Base-by-base conservation (phyloP, 2,888 invertebrate species). In the Anaspis maculata region DNA sequence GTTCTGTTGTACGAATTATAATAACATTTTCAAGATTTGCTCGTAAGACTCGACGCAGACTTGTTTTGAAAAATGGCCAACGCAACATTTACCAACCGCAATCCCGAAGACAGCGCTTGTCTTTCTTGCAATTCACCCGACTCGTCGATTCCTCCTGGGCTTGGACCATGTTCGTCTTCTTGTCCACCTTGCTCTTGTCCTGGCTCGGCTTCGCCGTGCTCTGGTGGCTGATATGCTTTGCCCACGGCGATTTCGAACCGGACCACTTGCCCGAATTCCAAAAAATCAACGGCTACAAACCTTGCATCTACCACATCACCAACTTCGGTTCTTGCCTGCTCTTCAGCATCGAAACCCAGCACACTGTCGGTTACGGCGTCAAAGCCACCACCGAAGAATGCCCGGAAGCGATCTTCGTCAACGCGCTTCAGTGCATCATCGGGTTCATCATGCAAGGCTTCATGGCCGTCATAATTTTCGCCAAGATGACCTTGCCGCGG, bases 281-380 rank as follows among this genome's bases (percentile, higher is more conserved):
- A 35, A 35, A 43, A 11, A 16, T 41, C 11, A 48, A 64, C 33
- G 67, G 72, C 10, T 89, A 83, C 80, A 76, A 71, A 5, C 91
- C 94, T 0, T 96, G 95, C 58, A 79, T 95, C 3, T 73, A 75
- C 42, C 83, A 89, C 44, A 79, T 94, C 31, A 71, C 81, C 49
- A 80, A 83, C 22, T 94, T 94, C 62, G 83, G 87, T 0, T 88
- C 92, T 5, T 85, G 89, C 30, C 87, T 95, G 57, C 73, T 95
- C 24, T 95, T 92, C 69, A 90, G 89, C 44, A 76, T 95, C 42
- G 94, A 95, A 69, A 89, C 92, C 0, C 92, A 95, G 57, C 90
- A 91, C 51, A 92, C 92, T 0, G 87, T 92, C 30, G 94, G 87
- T 33, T 89, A 85, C 57, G 88, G 88, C 15, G 75, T 77, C 6